Base-by-base conservation (phyloP, 2,797 vertebrate species). In the Tarsius wallacei region DNA sequence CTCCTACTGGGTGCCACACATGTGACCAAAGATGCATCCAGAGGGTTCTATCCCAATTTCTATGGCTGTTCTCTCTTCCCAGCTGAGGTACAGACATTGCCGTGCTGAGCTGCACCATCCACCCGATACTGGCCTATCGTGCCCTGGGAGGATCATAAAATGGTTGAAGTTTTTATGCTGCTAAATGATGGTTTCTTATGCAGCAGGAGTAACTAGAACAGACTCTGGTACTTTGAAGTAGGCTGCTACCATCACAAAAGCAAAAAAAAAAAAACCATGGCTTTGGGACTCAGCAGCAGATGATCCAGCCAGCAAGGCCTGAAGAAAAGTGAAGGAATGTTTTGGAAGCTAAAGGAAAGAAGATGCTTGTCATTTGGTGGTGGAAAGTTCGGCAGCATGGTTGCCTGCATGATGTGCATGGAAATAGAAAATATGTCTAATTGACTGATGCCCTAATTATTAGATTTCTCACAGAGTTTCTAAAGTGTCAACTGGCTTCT, bases 101-200 rank as follows among this genome's bases (percentile, higher is more conserved):
- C 10, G 47, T 57, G 88, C 55, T 22, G 10, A 24, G 47, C 77
- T 7, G 42, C 17, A 49, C 64, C 10, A 36, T 21, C 15, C 14
- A 10, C 36, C 31, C 64, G 4, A 4, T 10, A 36, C 14, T 9
- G 15, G 21, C 55, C 49, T 1, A 1, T 8, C 12, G 13, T 8
- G 2, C 22, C 16, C 28, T 2, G 16, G 4, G 22, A 73, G 55
- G 12, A 7, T 14, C 15, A 36, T 42, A 4, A 51, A 11, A 42
- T 33, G 1, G 89, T 0, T 16, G 42, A 21, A 22, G 7, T 2
- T 4, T 26, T 59, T 17, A 4, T 0, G 9, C 15, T 0, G 0
- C 21, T n/a, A 0, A 0, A 36, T 70, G 9, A 7, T 36, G 68
- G n/a, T 36, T 21, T 2, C 68, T 36, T 36, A 36, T 36, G n/a